Conservation (phyloP, 2,888 invertebrate species). For the Idaea straminata region DNA sequence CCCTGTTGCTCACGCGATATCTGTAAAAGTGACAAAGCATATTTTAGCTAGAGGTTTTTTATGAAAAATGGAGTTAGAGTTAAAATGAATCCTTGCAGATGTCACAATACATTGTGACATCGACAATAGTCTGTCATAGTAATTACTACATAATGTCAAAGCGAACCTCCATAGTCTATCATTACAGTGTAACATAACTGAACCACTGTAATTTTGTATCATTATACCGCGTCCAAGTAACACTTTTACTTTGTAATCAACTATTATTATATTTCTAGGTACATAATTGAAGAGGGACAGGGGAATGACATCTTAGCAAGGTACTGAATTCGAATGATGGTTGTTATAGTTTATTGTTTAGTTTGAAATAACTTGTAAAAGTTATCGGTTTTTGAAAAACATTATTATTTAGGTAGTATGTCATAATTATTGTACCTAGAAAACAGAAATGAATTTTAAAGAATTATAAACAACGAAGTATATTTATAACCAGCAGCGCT, state of each 20-base stretch:
- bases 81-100: conserved; percentile 12
- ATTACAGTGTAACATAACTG: conserved; percentile 10
- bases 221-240: conserved; percentile 42
- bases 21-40: no score
- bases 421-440: no score
- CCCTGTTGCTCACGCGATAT: no score
- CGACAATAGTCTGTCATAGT: conserved; percentile 16
- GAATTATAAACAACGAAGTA: no score
- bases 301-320: background rate
- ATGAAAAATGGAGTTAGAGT: no score
- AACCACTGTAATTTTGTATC: conserved; percentile 28
- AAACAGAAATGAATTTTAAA: no score
- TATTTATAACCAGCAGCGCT: no score
- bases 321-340: background rate
- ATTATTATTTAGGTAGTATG: no score
- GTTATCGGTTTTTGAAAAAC: no score
- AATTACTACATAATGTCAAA: conserved; percentile 23
- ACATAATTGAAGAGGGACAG: background rate
- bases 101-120: conserved; percentile 15
- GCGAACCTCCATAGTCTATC: conserved; percentile 12
- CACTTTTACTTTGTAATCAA: conserved; percentile 50
- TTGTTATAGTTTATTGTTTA: no score
- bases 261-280: conserved; percentile 34
- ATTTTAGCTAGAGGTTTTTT: no score
- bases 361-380: no score